phyloP scores from a whole-genome alignment of 2,888 invertebrate species.

The Pristionchus arcanus region DNA sequence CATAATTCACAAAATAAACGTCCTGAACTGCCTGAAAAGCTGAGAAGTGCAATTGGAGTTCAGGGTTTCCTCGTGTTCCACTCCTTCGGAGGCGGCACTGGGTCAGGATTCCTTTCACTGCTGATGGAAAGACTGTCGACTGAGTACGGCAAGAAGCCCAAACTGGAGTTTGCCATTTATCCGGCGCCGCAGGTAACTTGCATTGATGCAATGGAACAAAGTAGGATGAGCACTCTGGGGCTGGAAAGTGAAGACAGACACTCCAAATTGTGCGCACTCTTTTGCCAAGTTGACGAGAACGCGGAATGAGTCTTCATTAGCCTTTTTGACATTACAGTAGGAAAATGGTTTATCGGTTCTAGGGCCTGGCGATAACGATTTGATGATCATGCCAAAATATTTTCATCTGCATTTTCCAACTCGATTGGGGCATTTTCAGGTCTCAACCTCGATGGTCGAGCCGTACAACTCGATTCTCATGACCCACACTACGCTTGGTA shows the following conservation, averaged over 20 bases:
- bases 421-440: constrained; percentile 81
- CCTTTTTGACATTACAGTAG: no score
- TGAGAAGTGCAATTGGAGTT: no score
- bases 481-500: constrained; percentile 89
- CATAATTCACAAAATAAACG: no score
- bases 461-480: constrained; percentile 96
- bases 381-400: not conserved
- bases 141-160: constrained; percentile 56
- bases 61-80: constrained; percentile 91
- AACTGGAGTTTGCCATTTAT: constrained; percentile 56
- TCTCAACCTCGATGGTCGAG: constrained; percentile 88
- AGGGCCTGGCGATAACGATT: no score
- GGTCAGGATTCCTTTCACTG: constrained; percentile 80
- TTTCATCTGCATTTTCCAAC: not conserved
- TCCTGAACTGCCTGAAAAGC: no score
- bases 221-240: no score
- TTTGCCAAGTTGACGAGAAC: no score
- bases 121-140: constrained; percentile 57
- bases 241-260: no score
- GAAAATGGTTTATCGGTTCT: no score
- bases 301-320: no score
- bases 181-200: constrained; percentile 55
- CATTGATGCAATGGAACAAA: no score
- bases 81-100: constrained; percentile 92
- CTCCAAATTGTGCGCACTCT: no score